Evolutionary conservation across 2,888 invertebrate genomes (phyloP).

Genomic region (Drosophila buzzatii): DNA sequence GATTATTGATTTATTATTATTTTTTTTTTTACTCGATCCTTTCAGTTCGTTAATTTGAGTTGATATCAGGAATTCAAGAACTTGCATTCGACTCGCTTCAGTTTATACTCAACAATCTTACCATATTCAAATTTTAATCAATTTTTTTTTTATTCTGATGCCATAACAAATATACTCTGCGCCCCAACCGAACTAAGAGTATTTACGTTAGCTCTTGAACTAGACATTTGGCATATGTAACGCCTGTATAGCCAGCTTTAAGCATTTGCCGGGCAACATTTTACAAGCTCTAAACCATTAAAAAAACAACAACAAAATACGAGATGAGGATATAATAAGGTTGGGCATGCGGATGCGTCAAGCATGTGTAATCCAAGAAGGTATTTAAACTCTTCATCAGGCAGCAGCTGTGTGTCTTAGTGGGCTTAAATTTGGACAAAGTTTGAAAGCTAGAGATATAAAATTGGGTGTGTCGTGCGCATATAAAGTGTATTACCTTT

Average conservation of each 20-base stretch:
- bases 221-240: neutral
- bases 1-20: too few species aligned
- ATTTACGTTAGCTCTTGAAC: neutral
- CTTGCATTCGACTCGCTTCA: neutral
- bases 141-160: too few species aligned
- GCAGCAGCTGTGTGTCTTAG: neutral
- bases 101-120: too few species aligned
- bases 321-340: neutral
- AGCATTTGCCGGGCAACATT: slow-evolving; percentile 1
- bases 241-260: neutral
- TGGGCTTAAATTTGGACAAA: slow-evolving; percentile 2
- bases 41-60: too few species aligned
- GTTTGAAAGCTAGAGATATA: neutral
- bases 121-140: too few species aligned
- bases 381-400: slow-evolving; percentile 11
- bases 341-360: neutral
- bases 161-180: neutral
- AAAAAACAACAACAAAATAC: neutral
- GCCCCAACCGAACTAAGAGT: neutral
- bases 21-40: too few species aligned
- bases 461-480: slow-evolving; percentile 4
- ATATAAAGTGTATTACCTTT: slow-evolving; percentile 7
- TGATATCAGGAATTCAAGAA: neutral
- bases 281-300: neutral
- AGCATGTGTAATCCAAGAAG: slow-evolving; percentile 13